These are phyloP conservation scores for Paguma larvata DNA, from an alignment of 2,797 vertebrate genomes.

Conservation along the genomic window DNA sequence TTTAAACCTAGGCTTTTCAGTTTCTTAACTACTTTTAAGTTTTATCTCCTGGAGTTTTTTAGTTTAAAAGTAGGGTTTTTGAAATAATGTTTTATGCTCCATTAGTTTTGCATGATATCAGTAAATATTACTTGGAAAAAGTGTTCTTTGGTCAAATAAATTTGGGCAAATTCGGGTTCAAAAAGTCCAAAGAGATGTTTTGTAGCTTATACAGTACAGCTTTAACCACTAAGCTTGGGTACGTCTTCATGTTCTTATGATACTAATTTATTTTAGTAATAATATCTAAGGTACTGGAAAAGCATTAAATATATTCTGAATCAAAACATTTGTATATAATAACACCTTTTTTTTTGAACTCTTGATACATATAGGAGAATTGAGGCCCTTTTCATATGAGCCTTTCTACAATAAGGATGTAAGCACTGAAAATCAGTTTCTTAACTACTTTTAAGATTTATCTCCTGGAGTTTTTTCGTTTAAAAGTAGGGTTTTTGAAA, in stretches of 20 bases:
- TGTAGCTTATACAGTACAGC: background rate
- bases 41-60: background rate
- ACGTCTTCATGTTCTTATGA: background rate
- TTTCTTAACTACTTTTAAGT: background rate
- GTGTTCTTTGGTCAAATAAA: background rate
- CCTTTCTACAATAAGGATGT: background rate
- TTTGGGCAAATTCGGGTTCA: background rate
- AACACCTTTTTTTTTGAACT: background rate
- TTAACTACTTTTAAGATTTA: background rate
- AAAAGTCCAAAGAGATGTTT: background rate
- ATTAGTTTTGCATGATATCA: background rate
- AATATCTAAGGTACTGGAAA: background rate
- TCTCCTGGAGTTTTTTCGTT: background rate
- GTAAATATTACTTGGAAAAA: background rate
- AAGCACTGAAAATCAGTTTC: background rate
- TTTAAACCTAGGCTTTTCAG: background rate
- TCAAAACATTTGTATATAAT: background rate
- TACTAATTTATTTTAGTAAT: background rate
- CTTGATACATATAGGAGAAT: background rate
- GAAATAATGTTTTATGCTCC: background rate
- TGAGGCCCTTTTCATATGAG: background rate
- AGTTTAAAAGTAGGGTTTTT: conserved; percentile 18
- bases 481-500: conserved; percentile 39
- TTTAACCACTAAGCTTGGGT: background rate
- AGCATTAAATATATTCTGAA: background rate